Evolutionary conservation across 1,140 invertebrate genomes (phyloP).

Genomic region (Drosophila bocqueti): DNA sequence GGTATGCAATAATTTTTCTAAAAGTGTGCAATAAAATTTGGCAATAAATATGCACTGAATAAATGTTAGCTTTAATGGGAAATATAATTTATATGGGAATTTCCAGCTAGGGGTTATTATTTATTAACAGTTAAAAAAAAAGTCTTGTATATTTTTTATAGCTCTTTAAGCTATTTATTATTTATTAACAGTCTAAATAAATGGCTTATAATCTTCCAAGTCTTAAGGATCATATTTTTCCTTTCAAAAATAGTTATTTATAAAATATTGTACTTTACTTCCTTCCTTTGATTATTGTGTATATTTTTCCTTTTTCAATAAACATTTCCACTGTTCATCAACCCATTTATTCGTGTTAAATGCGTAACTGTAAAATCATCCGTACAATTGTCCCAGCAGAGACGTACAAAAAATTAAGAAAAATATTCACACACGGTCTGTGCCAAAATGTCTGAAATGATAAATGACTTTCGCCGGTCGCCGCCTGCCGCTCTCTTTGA

Average conservation of each 20-base stretch:
- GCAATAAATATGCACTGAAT: background rate
- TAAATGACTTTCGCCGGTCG: constrained; percentile 58
- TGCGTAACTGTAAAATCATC: constrained; percentile 69
- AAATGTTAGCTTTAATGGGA: no score
- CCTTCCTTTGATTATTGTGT: background rate
- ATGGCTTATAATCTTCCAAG: background rate
- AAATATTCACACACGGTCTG: constrained; percentile 28
- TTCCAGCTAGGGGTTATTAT: background rate
- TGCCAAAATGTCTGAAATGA: constrained; percentile 47
- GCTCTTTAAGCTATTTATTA: no score
- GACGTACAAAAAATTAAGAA: constrained; percentile 8
- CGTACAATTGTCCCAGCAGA: constrained; percentile 54
- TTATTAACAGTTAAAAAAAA: no score
- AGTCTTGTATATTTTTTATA: background rate
- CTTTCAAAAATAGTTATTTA: background rate
- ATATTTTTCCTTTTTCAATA: background rate
- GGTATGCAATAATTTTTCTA: no score
- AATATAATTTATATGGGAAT: background rate
- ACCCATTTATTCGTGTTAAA: constrained; percentile 50
- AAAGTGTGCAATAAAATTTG: background rate
- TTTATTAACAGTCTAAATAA: background rate
- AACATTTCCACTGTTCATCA: constrained; percentile 10
- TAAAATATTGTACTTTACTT: background rate
- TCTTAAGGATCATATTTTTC: background rate
- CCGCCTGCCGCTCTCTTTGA: constrained; percentile 30